Conservation (phyloP, 2,888 invertebrate species). For the Chrysotoxum bicinctum region DNA sequence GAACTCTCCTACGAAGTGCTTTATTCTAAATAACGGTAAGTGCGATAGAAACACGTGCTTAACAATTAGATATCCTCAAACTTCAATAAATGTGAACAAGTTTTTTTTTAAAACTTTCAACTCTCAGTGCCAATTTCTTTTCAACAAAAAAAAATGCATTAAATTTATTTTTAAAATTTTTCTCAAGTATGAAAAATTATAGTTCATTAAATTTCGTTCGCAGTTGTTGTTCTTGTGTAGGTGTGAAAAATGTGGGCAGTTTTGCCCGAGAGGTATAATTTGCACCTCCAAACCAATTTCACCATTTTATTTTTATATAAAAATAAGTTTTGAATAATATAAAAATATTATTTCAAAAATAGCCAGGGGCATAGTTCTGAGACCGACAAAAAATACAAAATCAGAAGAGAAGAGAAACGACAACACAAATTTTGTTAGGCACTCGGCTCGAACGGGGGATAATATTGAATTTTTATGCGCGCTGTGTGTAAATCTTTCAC, state of each 20-base stretch:
- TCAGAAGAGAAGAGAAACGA: background rate
- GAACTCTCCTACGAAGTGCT: slow-evolving; percentile 40
- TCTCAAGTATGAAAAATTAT: background rate
- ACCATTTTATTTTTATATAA: slow-evolving; percentile 43
- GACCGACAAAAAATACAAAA: background rate
- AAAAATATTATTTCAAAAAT: slow-evolving; percentile 56
- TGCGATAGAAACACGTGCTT: slow-evolving; percentile 16
- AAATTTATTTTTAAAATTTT: slow-evolving; percentile 3
- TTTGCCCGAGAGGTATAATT: slow-evolving; percentile 40
- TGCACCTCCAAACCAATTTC: slow-evolving; percentile 54
- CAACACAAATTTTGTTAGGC: slow-evolving; percentile 36
- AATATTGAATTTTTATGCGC: background rate
- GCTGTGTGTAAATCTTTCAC: background rate
- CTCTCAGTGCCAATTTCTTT: background rate
- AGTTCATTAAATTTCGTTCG: slow-evolving; percentile 36
- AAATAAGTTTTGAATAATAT: slow-evolving; percentile 24
- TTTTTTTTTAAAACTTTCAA: background rate
- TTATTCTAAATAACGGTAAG: slow-evolving; percentile 59
- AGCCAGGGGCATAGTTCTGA: slow-evolving; percentile 10
- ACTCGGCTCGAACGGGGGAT: background rate
- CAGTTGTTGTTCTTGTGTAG: slow-evolving; percentile 55
- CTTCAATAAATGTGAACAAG: background rate
- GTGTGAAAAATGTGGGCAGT: slow-evolving; percentile 36
- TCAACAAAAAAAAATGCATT: background rate
- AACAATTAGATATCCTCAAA: background rate